Evolutionary conservation across 2,797 vertebrate genomes (phyloP).

Genomic region (Kryptopterus vitreolus): DNA sequence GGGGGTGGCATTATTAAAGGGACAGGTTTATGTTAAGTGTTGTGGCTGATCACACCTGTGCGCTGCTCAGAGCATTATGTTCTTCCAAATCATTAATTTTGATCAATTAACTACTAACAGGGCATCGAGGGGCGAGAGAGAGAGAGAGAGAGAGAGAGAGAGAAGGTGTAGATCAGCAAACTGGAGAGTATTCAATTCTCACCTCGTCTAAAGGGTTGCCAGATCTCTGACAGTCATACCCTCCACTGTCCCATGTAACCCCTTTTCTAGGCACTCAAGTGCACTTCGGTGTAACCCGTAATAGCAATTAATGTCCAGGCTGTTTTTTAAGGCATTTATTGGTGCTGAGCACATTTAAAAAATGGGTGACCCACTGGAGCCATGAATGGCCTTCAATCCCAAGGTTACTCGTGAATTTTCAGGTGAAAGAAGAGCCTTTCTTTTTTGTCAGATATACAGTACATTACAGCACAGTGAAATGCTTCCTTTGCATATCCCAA

Average conservation of each 20-base stretch:
- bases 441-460: no score
- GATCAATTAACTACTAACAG: slow-evolving; percentile 41
- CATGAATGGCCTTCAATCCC: no score
- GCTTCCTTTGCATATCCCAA: no score
- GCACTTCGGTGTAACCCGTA: not conserved
- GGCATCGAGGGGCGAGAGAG: slow-evolving; percentile 38
- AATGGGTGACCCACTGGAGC: not conserved
- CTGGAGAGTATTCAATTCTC: slow-evolving; percentile 27
- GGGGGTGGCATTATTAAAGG: not conserved
- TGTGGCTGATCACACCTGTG: not conserved
- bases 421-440: no score
- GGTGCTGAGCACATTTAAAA: not conserved
- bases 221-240: slow-evolving; percentile 54
- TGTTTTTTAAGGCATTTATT: not conserved
- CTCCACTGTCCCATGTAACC: not conserved
- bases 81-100: slow-evolving; percentile 14
- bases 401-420: not conserved
- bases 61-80: not conserved
- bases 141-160: not conserved
- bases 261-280: not conserved
- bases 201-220: slow-evolving; percentile 17
- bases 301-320: not conserved
- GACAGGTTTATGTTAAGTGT: not conserved
- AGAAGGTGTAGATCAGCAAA: slow-evolving; percentile 2
- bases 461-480: no score